Evolutionary conservation across 2,797 vertebrate species (phyloP).

Genomic region (Buphagus erythrorhynchus): DNA sequence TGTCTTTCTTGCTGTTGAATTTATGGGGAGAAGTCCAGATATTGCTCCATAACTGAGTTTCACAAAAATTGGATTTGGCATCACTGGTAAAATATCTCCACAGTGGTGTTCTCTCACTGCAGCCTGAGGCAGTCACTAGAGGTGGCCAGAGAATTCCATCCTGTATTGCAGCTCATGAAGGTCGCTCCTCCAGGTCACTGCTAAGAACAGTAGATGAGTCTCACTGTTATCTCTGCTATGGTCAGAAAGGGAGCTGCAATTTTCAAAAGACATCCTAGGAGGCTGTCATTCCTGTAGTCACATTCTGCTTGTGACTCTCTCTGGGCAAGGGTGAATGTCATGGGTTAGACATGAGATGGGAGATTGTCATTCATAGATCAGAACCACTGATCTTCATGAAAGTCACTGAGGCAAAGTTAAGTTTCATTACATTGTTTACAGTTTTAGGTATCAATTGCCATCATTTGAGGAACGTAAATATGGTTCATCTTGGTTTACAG

Average conservation of each 20-base stretch:
- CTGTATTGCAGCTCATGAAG: neutral
- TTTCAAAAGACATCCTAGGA: neutral
- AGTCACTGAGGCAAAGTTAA: neutral
- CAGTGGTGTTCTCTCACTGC: neutral
- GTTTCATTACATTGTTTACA: neutral
- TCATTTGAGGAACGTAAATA: neutral
- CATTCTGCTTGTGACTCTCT: neutral
- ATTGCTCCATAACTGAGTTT: neutral
- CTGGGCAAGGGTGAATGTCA: neutral
- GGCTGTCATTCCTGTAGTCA: neutral
- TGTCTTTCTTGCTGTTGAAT: neutral
- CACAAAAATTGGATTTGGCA: neutral
- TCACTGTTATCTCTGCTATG: neutral
- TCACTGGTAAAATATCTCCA: neutral
- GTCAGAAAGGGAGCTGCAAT: neutral
- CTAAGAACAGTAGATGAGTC: neutral
- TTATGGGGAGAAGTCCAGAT: neutral
- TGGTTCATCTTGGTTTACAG: neutral
- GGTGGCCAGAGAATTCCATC: neutral
- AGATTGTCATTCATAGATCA: neutral
- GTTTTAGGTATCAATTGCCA: neutral
- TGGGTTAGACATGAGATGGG: neutral
- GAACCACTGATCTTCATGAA: neutral
- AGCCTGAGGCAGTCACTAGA: neutral
- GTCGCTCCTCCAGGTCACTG: neutral